Conservation (phyloP, 2,888 invertebrate species). For the Halictus ligatus region DNA sequence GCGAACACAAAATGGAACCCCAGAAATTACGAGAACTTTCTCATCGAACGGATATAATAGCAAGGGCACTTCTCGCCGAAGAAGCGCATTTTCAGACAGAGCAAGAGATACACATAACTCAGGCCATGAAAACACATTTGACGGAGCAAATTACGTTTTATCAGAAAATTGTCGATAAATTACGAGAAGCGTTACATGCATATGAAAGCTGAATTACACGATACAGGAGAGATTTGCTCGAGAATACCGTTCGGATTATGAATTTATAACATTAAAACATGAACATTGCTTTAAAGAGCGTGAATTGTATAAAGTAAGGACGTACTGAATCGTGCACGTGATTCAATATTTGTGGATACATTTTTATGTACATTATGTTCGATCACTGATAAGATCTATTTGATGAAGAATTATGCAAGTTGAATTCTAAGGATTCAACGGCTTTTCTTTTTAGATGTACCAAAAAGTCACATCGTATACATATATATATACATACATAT, state of each 20-base stretch:
- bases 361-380: slow-evolving; percentile 25
- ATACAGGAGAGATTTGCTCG: slow-evolving; percentile 14
- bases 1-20: slow-evolving; percentile 93
- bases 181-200: slow-evolving; percentile 87
- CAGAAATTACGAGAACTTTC: slow-evolving; percentile 92
- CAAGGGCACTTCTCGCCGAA: slow-evolving; percentile 97
- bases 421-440: slow-evolving; percentile 44
- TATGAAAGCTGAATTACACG: slow-evolving; percentile 79
- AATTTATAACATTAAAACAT: background rate
- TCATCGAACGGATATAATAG: slow-evolving; percentile 95
- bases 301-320: slow-evolving; percentile 9
- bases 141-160: slow-evolving; percentile 96
- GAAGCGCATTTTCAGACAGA: slow-evolving; percentile 96
- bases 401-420: slow-evolving; percentile 22
- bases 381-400: slow-evolving; percentile 40
- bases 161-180: slow-evolving; percentile 91
- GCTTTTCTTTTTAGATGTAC: slow-evolving; percentile 35
- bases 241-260: slow-evolving; percentile 10
- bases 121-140: slow-evolving; percentile 94
- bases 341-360: slow-evolving; percentile 18
- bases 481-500: slow-evolving; percentile 24
- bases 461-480: slow-evolving; percentile 21
- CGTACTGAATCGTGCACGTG: slow-evolving; percentile 7
- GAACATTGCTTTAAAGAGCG: background rate
- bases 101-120: slow-evolving; percentile 93